Percentiles rank a stretch among this genome's conserved stretches.
These are phyloP conservation scores for Mythimna lalbum DNA, from an alignment of 2,888 invertebrate genomes.

Conservation along the genomic window DNA sequence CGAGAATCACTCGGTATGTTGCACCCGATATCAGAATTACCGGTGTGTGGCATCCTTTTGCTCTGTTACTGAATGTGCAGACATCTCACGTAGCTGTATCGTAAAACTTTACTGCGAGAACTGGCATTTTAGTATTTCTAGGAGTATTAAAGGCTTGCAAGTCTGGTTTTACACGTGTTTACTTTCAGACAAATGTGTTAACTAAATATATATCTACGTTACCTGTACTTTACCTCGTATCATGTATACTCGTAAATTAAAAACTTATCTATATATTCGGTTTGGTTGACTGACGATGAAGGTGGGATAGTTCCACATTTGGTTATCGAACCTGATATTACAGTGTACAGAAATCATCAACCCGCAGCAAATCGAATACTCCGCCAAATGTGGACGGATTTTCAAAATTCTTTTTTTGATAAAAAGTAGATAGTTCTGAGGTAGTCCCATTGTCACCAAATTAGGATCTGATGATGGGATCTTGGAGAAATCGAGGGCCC, in stretches of 20 bases:
- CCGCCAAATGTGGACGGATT: too few relatives aligned
- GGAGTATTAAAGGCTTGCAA: conserved; percentile 3
- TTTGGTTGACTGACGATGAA: not conserved
- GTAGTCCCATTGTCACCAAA: too few relatives aligned
- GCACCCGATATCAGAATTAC: not conserved
- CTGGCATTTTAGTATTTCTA: conserved; percentile 23
- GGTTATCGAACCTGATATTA: not conserved
- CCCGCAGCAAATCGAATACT: too few relatives aligned
- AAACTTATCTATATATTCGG: not conserved
- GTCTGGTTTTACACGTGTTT: conserved; percentile 36
- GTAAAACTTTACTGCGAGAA: conserved; percentile 28
- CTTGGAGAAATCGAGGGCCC: too few relatives aligned
- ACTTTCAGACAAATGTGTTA: conserved; percentile 30
- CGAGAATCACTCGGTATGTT: not conserved
- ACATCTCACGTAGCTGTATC: conserved; percentile 1
- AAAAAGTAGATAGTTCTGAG: too few relatives aligned
- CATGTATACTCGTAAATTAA: not conserved
- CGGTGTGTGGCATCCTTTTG: conserved; percentile 1
- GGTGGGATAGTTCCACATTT: not conserved
- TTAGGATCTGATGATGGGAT: too few relatives aligned
- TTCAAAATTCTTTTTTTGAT: too few relatives aligned
- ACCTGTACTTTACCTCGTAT: conserved; percentile 9
- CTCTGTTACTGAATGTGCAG: conserved; percentile 4
- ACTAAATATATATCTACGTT: conserved; percentile 23
- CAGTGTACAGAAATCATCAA: not conserved